These are phyloP conservation scores for Kryptolebias ocellatus DNA, from an alignment of 2,797 vertebrate genomes.

Conservation along the genomic window DNA sequence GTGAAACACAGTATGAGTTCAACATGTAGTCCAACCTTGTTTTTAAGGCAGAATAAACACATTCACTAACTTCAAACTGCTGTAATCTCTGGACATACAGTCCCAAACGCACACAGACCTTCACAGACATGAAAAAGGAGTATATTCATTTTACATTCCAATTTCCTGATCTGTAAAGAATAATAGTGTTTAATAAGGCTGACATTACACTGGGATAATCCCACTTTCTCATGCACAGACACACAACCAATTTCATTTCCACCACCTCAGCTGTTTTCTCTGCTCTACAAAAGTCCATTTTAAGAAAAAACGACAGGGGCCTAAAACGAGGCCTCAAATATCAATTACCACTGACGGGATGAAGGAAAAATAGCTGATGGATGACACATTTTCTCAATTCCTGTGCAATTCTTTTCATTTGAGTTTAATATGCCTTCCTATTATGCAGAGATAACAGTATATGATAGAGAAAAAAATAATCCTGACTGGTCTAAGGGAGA, in stretches of 20 bases:
- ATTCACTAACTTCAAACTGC: neutral
- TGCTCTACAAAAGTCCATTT: conserved; percentile 75
- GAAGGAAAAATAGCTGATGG: conserved; percentile 68
- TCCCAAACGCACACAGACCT: conserved; percentile 53
- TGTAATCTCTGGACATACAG: conserved; percentile 55
- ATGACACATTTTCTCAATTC: conserved; percentile 71
- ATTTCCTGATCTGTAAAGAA: conserved; percentile 70
- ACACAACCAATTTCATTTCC: conserved; percentile 82
- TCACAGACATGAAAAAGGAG: conserved; percentile 51
- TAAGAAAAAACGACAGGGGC: conserved; percentile 58
- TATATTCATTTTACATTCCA: conserved; percentile 57
- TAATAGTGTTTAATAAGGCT: conserved; percentile 82
- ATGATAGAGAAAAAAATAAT: conserved; percentile 59
- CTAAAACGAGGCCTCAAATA: conserved; percentile 77
- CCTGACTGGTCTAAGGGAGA: conserved; percentile 43
- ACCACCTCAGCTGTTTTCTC: conserved; percentile 77
- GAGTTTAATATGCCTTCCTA: conserved; percentile 64
- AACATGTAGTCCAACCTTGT: neutral
- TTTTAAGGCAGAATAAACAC: neutral
- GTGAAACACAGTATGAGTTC: neutral
- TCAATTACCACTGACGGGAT: conserved; percentile 76
- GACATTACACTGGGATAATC: conserved; percentile 81
- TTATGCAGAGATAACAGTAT: conserved; percentile 54
- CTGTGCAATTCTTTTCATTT: conserved; percentile 66
- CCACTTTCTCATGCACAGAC: conserved; percentile 78